A percentile compares a stretch with the other conserved stretches of the same genome.
phyloP scores from a whole-genome alignment of 2,888 invertebrate genomes.

The Thysanoteuthis rhombus region DNA sequence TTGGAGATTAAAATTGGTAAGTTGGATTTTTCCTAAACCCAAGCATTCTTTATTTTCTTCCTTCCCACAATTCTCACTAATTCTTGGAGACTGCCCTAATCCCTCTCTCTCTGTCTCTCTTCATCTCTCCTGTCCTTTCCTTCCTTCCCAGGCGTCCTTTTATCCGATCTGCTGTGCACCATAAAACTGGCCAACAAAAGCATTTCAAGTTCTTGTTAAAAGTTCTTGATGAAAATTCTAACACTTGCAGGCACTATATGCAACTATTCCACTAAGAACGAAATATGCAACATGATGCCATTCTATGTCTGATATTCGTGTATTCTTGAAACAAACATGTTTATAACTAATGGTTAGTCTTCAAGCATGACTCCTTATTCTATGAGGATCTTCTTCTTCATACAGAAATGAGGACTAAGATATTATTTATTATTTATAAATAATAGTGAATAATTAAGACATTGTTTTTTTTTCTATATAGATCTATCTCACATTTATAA shows the following conservation, averaged over 20 bases:
- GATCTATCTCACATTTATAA: not conserved
- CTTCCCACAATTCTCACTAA: not conserved
- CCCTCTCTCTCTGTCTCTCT: not conserved
- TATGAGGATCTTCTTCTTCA: not conserved
- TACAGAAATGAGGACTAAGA: not conserved
- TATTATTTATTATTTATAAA: too few relatives aligned
- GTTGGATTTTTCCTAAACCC: slow-evolving; percentile 20
- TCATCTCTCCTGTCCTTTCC: not conserved
- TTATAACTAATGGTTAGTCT: not conserved
- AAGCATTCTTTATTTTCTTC: not conserved
- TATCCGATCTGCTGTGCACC: not conserved
- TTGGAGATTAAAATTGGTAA: slow-evolving; percentile 30
- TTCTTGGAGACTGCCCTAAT: not conserved
- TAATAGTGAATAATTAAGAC: not conserved
- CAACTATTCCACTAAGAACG: not conserved
- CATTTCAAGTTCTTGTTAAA: not conserved
- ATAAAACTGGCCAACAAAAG: slow-evolving; percentile 1
- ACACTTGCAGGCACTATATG: not conserved
- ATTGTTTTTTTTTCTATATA: too few relatives aligned
- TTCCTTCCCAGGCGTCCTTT: not conserved
- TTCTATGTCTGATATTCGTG: not conserved
- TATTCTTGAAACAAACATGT: not conserved
- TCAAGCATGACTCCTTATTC: not conserved
- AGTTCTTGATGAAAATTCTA: too few relatives aligned
- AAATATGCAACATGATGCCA: not conserved